These are phyloP conservation scores for Elephas maximus DNA, from an alignment of 2,113 vertebrate genomes.

Conservation along the genomic window DNA sequence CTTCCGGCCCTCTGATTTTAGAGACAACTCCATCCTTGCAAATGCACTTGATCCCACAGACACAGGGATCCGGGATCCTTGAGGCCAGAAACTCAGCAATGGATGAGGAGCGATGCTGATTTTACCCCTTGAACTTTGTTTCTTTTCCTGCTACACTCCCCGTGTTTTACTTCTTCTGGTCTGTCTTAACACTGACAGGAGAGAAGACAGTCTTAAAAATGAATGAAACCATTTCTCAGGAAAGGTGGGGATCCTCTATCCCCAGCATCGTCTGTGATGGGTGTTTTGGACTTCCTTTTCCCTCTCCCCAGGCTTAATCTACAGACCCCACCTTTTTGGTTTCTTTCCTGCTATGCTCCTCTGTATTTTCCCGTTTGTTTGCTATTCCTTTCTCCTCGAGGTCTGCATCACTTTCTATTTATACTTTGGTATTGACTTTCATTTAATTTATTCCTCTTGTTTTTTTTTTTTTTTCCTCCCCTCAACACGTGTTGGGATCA, in stretches of 20 bases:
- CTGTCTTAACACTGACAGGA: not conserved
- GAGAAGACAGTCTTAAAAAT: not conserved
- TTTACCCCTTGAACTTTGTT: not conserved
- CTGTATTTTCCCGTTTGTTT: conserved; percentile 45
- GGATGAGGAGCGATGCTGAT: not conserved
- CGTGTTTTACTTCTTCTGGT: not conserved
- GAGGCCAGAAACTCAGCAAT: conserved; percentile 14
- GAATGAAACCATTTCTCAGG: conserved; percentile 4
- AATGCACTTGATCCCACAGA: not conserved
- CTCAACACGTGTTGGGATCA: conserved; percentile 72
- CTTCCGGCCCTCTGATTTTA: not conserved
- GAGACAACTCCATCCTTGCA: fast-evolving
- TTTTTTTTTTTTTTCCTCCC: not conserved
- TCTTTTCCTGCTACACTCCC: not conserved
- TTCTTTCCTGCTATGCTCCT: not conserved
- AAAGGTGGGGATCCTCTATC: not conserved
- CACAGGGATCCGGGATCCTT: not conserved
- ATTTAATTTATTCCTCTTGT: conserved; percentile 73
- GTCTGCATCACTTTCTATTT: conserved; percentile 66
- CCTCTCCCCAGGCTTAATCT: not conserved
- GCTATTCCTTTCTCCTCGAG: not conserved
- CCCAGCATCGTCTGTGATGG: fast-evolving
- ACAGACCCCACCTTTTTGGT: not conserved
- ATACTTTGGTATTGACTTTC: conserved; percentile 70
- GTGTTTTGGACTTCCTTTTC: not conserved